phyloP scores from a whole-genome alignment of 2,888 invertebrate species.

The Parasteatoda lunata region DNA sequence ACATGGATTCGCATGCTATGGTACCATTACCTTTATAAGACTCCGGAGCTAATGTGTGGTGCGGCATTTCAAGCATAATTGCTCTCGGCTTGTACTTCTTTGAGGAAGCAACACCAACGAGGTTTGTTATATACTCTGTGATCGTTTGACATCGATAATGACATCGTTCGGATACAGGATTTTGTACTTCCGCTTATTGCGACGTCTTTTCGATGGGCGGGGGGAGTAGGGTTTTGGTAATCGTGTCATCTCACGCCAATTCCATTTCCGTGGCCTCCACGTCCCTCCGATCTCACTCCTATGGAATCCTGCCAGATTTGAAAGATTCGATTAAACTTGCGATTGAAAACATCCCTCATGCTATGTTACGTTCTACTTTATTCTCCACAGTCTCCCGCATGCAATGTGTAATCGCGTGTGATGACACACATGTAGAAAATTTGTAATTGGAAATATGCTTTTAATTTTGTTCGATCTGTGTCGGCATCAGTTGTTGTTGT shows the following conservation, averaged over 20 bases:
- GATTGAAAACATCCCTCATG: background rate
- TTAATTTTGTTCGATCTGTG: background rate
- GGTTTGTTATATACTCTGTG: too few relatives aligned
- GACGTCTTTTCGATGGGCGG: background rate
- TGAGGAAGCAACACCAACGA: too few relatives aligned
- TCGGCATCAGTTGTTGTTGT: background rate
- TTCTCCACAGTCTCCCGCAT: background rate
- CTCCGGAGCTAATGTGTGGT: too few relatives aligned
- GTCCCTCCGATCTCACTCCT: background rate
- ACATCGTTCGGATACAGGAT: conserved; percentile 19
- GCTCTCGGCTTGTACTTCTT: too few relatives aligned
- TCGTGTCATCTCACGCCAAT: background rate
- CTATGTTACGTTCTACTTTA: background rate
- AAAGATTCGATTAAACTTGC: background rate
- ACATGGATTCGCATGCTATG: too few relatives aligned
- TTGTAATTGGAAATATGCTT: background rate
- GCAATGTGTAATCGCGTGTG: background rate
- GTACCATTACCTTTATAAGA: too few relatives aligned
- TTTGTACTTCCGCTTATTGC: background rate
- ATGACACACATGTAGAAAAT: background rate
- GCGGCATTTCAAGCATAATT: too few relatives aligned
- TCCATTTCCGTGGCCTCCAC: conserved; percentile 4
- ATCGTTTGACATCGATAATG: background rate
- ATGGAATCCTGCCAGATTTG: conserved; percentile 9
- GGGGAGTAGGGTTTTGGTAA: background rate